Evolutionary conservation across 2,888 invertebrate species (phyloP), one percentile per base, ranked within the genome.

Genomic region (Dromius quadrimaculatus): DNA sequence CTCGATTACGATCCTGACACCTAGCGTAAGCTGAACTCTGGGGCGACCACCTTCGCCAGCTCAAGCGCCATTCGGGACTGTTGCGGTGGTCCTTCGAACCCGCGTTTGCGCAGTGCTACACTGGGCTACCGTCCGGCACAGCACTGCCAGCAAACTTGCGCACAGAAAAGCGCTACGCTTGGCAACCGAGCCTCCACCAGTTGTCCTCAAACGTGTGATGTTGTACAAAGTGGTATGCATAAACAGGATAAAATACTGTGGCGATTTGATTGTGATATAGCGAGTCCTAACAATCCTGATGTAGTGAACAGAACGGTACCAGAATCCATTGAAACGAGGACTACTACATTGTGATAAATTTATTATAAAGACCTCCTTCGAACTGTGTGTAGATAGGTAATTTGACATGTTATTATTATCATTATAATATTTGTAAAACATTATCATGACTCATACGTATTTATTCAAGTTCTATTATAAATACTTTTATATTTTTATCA

Each of bases 191-290:
- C 69, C 9, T 47, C 45, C 47, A 43, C 62, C 11, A 62, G 41
- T n/a, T 34, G 20, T 36, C 38, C 41, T 86, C 93, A 72, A 93
- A 94, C 17, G 80, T 97, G 76, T 92, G 97, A 81, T 86, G 94
- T 75, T 94, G 98, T 66, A 93, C 96, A 62, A 91, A 93, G 80
- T 93, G 95, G 77, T 94, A 96, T 83, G 91, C 94, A n/a, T 91
- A 93, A 3, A 90, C 94, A 71, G 28, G 81, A 82, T 73, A 81
- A 78, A 73, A 83, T 83, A 71, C 76, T 83, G 75, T 83, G 83
- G 83, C 81, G 81, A 75, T 83, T 83, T 75, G 82, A 83, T 77
- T 81, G 82, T 80, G 82, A 82, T 78, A 79, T 81, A 73, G 77
- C 75, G 74, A 79, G 79, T 77, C 79, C 79, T 71, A 82, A 82